A percentile compares a stretch with the other conserved stretches of the same genome.
Conservation (phyloP, 2,888 invertebrate genomes). For the Drosophila pseudotakahashii region DNA sequence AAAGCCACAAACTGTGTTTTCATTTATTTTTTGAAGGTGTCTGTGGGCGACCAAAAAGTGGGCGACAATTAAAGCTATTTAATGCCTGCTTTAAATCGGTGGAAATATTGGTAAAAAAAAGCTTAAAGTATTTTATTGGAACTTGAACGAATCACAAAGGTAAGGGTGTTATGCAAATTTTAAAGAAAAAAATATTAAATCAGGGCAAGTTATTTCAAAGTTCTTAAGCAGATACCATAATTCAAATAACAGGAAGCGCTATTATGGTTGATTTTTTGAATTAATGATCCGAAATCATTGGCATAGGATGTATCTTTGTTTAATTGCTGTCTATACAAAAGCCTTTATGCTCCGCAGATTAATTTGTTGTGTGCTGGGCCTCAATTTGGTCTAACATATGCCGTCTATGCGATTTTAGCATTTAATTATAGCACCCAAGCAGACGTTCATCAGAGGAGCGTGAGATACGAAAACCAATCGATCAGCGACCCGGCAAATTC, state of each 20-base stretch:
- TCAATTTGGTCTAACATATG: conserved; percentile 43
- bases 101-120: not conserved
- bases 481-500: conserved; percentile 31
- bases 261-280: not conserved
- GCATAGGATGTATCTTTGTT: conserved; percentile 11
- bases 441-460: conserved; percentile 37
- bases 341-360: conserved; percentile 26
- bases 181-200: not conserved
- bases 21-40: conserved; percentile 17
- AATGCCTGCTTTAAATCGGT: not conserved
- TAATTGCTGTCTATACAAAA: conserved; percentile 27
- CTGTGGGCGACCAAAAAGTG: not conserved
- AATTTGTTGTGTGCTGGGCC: conserved; percentile 22
- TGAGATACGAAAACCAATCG: conserved; percentile 42
- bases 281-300: conserved; percentile 3
- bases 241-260: conserved; percentile 17
- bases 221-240: not conserved
- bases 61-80: not conserved
- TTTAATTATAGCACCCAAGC: conserved; percentile 45
- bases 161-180: too few species aligned
- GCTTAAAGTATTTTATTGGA: not conserved
- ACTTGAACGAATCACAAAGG: not conserved
- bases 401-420: conserved; percentile 45
- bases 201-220: not conserved
- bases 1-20: conserved; percentile 44